Percentiles rank a stretch among this genome's conserved stretches.
Evolutionary conservation across 2,797 vertebrate genomes (phyloP).

Genomic region (Acipenser ruthenus): DNA sequence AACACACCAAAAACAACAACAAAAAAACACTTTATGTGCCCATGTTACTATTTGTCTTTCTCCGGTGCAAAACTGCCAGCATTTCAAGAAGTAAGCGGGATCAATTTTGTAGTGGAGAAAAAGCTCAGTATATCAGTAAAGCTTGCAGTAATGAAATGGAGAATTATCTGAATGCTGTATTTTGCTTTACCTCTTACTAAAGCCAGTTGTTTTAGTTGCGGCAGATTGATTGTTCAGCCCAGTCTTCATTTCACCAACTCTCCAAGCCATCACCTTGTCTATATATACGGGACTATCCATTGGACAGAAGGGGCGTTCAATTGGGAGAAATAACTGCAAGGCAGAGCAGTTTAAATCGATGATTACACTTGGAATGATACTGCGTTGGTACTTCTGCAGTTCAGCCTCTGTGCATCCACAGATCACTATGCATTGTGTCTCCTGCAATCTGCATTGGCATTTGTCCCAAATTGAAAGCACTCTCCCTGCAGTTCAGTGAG

Average conservation of each 20-base stretch:
- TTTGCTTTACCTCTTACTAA: constrained; percentile 10
- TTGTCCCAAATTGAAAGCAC: background rate
- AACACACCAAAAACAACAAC: constrained; percentile 17
- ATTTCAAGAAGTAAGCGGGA: background rate
- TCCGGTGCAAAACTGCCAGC: background rate
- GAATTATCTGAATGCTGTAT: constrained; percentile 8
- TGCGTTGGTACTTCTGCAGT: background rate
- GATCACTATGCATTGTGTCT: background rate
- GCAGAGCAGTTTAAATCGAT: too few species aligned
- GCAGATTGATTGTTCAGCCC: background rate
- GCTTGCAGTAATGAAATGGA: constrained; percentile 37
- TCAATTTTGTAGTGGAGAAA: constrained; percentile 8
- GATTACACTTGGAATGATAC: background rate
- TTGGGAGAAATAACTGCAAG: background rate
- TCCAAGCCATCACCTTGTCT: constrained; percentile 41
- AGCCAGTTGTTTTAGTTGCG: constrained; percentile 7
- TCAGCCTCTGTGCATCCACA: background rate
- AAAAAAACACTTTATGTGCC: constrained; percentile 2
- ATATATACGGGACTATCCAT: constrained; percentile 26
- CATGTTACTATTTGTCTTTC: background rate
- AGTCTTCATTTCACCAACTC: constrained; percentile 19
- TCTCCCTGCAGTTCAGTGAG: background rate
- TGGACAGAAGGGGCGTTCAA: background rate
- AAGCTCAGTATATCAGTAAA: constrained; percentile 15
- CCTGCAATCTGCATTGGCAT: background rate